These are phyloP conservation scores for Battus philenor DNA, from an alignment of 1,140 invertebrate species.

Conservation along the genomic window DNA sequence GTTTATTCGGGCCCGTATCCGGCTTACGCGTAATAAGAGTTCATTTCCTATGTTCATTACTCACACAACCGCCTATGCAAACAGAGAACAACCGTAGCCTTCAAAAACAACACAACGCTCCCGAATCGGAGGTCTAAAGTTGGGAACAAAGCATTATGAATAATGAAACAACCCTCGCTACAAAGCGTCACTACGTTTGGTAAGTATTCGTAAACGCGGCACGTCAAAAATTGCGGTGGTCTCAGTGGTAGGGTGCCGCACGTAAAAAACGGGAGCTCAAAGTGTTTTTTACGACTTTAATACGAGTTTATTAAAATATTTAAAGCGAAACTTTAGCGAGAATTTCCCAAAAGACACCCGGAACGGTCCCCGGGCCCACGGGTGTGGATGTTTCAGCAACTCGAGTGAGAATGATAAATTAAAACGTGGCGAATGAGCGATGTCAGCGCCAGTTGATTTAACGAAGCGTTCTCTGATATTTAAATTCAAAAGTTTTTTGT, in stretches of 20 bases:
- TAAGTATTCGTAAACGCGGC: conserved; percentile 25
- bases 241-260: conserved; percentile 44
- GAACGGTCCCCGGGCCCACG: conserved; percentile 46
- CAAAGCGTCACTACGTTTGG: conserved; percentile 31
- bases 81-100: conserved; percentile 29
- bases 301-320: conserved; percentile 75
- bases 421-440: conserved; percentile 43
- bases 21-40: conserved; percentile 15
- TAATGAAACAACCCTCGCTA: conserved; percentile 57
- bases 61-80: conserved; percentile 18
- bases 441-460: conserved; percentile 37
- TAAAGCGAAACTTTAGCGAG: conserved; percentile 65
- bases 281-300: conserved; percentile 72
- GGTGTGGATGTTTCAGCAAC: conserved; percentile 49
- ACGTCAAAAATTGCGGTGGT: conserved; percentile 46
- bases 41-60: conserved; percentile 18
- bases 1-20: conserved; percentile 16
- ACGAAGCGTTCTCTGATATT: conserved; percentile 33
- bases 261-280: conserved; percentile 61
- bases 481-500: conserved; percentile 2
- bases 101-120: conserved; percentile 53
- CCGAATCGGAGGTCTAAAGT: conserved; percentile 45
- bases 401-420: conserved; percentile 63
- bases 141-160: conserved; percentile 67
- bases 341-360: conserved; percentile 69